Evolutionary conservation across 2,797 vertebrate genomes (phyloP).

Genomic region (Fistularia commersonii): DNA sequence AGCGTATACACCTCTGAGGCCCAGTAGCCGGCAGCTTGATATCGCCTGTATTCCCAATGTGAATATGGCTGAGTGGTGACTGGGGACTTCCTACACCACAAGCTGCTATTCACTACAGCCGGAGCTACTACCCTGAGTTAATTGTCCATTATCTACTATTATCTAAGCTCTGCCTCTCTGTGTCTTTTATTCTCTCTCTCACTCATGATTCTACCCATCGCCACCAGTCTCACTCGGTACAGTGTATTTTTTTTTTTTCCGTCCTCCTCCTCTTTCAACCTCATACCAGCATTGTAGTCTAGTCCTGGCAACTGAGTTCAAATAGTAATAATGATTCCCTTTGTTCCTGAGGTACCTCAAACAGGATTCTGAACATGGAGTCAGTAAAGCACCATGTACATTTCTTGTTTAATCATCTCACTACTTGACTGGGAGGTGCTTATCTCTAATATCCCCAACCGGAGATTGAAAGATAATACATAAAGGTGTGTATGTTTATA

Average conservation of each 20-base stretch:
- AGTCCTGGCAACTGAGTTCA: conserved; percentile 56
- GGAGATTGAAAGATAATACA: conserved; percentile 13
- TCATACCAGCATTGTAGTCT: conserved; percentile 25
- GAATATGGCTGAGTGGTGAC: conserved; percentile 71
- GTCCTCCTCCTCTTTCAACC: conserved; percentile 33
- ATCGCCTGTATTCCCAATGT: conserved; percentile 63
- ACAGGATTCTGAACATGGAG: conserved; percentile 42
- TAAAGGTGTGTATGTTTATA: conserved; percentile 7
- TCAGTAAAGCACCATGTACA: conserved; percentile 37
- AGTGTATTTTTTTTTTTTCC: conserved; percentile 17
- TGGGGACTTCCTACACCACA: conserved; percentile 65
- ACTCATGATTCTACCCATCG: conserved; percentile 54
- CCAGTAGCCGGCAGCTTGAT: conserved; percentile 63
- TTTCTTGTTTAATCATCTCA: conserved; percentile 42
- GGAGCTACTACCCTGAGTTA: conserved; percentile 66
- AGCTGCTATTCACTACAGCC: conserved; percentile 68
- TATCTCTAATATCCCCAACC: conserved; percentile 21
- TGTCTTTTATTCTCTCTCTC: conserved; percentile 56
- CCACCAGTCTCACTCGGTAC: conserved; percentile 42
- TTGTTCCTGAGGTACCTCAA: conserved; percentile 52
- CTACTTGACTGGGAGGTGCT: conserved; percentile 27
- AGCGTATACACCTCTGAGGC: conserved; percentile 61
- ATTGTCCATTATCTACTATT: conserved; percentile 78
- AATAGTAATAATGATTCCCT: conserved; percentile 61
- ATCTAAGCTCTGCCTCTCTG: conserved; percentile 62